Conservation (phyloP, 2,797 vertebrate species). For the Lagodon rhomboides region DNA sequence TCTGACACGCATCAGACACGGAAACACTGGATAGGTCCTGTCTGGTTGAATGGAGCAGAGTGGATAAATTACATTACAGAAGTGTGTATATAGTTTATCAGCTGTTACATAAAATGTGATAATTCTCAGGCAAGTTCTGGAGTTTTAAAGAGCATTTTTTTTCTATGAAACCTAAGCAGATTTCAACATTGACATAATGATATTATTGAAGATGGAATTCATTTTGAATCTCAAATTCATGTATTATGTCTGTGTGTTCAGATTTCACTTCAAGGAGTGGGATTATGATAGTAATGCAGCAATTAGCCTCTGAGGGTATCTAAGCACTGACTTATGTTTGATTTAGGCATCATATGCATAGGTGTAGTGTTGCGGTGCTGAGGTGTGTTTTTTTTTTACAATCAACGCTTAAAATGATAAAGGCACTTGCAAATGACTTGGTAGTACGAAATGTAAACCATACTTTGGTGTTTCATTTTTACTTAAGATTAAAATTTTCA, state of each 20-base stretch:
- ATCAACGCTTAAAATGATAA: too few relatives aligned
- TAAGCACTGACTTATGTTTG: too few relatives aligned
- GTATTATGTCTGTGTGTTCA: not conserved
- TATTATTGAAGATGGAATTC: not conserved
- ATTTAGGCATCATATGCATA: too few relatives aligned
- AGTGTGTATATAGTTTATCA: not conserved
- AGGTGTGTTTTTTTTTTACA: too few relatives aligned
- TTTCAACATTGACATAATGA: not conserved
- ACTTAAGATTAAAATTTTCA: too few relatives aligned
- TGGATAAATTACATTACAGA: conserved; percentile 39
- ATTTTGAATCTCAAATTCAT: not conserved
- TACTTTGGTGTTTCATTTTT: too few relatives aligned
- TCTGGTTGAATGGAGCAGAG: conserved; percentile 16
- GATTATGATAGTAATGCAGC: too few relatives aligned
- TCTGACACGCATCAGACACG: conserved; percentile 51
- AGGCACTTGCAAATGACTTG: too few relatives aligned
- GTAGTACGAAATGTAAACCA: too few relatives aligned
- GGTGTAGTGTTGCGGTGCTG: too few relatives aligned
- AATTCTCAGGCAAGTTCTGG: not conserved
- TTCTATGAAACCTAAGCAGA: not conserved
- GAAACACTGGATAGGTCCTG: conserved; percentile 21
- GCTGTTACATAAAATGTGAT: not conserved
- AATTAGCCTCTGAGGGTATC: too few relatives aligned
- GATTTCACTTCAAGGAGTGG: not conserved
- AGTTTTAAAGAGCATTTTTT: not conserved